A percentile compares a stretch with the other conserved stretches of the same genome.
phyloP scores from a whole-genome alignment of 2,113 vertebrate species.

The Formicarius rufipectus region DNA sequence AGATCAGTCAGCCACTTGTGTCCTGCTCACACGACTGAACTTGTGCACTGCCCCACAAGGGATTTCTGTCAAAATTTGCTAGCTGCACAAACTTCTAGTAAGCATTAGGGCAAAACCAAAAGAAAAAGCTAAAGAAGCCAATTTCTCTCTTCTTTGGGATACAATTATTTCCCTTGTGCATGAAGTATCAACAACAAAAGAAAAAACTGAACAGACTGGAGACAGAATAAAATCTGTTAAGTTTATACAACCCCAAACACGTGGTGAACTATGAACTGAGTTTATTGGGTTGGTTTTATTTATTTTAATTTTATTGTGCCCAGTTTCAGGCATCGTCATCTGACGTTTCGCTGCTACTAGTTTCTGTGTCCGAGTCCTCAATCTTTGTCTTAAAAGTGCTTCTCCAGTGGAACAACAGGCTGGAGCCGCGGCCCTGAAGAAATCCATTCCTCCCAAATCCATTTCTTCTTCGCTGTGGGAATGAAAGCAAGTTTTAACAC shows the following conservation, averaged over 20 bases:
- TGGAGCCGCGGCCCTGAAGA: slow-evolving; percentile 83
- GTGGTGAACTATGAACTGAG: slow-evolving; percentile 72
- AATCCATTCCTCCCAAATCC: slow-evolving; percentile 91
- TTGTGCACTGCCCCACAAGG: slow-evolving; percentile 72
- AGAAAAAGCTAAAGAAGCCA: slow-evolving; percentile 80
- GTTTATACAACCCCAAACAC: slow-evolving; percentile 75
- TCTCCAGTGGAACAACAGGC: slow-evolving; percentile 94
- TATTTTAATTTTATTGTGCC: slow-evolving; percentile 61
- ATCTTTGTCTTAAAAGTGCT: slow-evolving; percentile 87
- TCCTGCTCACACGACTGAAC: slow-evolving; percentile 69
- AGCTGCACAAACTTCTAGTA: slow-evolving; percentile 87
- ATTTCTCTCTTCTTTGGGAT: slow-evolving; percentile 87
- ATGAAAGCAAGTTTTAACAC: slow-evolving; percentile 26
- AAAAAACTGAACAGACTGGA: slow-evolving; percentile 81
- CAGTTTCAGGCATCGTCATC: slow-evolving; percentile 92
- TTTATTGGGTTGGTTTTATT: slow-evolving; percentile 74
- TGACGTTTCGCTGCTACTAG: slow-evolving; percentile 95
- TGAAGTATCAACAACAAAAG: slow-evolving; percentile 79
- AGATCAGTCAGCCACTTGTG: slow-evolving; percentile 77
- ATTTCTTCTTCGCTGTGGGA: slow-evolving; percentile 89
- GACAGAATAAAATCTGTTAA: slow-evolving; percentile 75
- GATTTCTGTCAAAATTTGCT: slow-evolving; percentile 69
- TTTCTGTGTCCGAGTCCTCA: slow-evolving; percentile 93
- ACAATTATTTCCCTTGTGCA: slow-evolving; percentile 95
- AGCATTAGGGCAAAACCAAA: slow-evolving; percentile 80